phyloP scores from a whole-genome alignment of 2,888 invertebrate species.

The Conomelus anceps region DNA sequence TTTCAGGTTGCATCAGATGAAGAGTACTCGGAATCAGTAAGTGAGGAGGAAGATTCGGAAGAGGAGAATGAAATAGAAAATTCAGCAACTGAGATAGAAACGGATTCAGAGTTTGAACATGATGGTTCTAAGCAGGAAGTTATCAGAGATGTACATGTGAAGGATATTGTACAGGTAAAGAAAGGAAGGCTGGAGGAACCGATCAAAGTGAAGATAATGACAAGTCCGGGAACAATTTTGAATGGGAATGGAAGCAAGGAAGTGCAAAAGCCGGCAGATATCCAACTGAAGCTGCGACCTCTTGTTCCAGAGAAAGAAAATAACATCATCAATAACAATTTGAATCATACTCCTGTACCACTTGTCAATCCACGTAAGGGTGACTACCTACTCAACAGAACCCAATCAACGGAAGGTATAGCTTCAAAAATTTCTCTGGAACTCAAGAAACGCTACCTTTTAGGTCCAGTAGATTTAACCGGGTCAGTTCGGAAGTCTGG shows the following conservation, averaged over 20 bases:
- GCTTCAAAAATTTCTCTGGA: constrained; percentile 82
- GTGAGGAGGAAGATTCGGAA: constrained; percentile 41
- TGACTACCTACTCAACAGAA: constrained; percentile 72
- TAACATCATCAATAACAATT: constrained; percentile 25
- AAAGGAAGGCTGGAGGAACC: constrained; percentile 35
- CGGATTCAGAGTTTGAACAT: constrained; percentile 86
- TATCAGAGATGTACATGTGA: constrained; percentile 68
- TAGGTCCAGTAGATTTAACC: constrained; percentile 60
- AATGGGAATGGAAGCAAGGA: constrained; percentile 27
- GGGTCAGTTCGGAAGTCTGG: constrained; percentile 72
- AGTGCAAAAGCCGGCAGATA: constrained; percentile 32
- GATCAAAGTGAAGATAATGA: constrained; percentile 36
- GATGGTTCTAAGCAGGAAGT: constrained; percentile 59
- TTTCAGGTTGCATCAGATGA: constrained; percentile 60
- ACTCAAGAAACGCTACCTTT: constrained; percentile 74
- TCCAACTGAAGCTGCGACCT: constrained; percentile 44
- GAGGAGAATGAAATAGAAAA: constrained; percentile 63
- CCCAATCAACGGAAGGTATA: constrained; percentile 79
- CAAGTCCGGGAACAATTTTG: constrained; percentile 22
- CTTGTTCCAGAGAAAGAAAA: constrained; percentile 37
- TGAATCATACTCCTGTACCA: constrained; percentile 39
- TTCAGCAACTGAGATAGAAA: constrained; percentile 86
- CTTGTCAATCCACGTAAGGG: constrained; percentile 54
- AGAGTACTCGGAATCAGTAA: constrained; percentile 42
- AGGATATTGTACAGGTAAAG: constrained; percentile 60